A percentile compares a stretch with the other conserved stretches of the same genome.
Evolutionary conservation across 2,888 invertebrate genomes (phyloP).

Genomic region (Neoaliturus tenellus): DNA sequence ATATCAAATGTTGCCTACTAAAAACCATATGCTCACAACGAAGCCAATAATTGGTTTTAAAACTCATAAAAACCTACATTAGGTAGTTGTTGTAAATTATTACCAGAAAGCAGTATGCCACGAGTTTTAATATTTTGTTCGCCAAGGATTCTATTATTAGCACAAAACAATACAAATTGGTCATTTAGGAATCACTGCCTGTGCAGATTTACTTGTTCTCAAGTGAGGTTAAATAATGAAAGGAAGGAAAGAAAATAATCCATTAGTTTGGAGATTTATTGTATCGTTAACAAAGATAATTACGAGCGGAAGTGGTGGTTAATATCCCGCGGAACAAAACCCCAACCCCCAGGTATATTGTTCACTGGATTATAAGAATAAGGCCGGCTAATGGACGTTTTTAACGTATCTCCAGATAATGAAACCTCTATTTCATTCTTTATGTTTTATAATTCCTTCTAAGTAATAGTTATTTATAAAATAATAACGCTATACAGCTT

Average conservation of each 20-base stretch:
- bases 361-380: constrained; percentile 35
- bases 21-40: too few relatives aligned
- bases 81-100: too few relatives aligned
- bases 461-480: background rate
- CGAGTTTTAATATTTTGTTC: too few relatives aligned
- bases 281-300: constrained; percentile 43
- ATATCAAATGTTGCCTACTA: too few relatives aligned
- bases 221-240: constrained; percentile 8
- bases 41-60: too few relatives aligned
- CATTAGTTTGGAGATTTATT: constrained; percentile 33
- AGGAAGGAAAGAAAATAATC: constrained; percentile 28
- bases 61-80: too few relatives aligned
- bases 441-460: background rate
- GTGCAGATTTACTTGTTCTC: constrained; percentile 9
- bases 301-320: constrained; percentile 21
- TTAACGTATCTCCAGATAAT: constrained; percentile 33
- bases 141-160: background rate
- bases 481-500: too few relatives aligned
- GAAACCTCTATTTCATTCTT: constrained; percentile 32
- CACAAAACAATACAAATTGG: background rate
- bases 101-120: too few relatives aligned
- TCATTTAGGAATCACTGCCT: background rate
- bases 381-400: constrained; percentile 37
- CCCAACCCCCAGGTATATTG: constrained; percentile 27
- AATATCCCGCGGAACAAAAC: constrained; percentile 32